Evolutionary conservation across 2,888 invertebrate species (phyloP).

Genomic region (Eulithis prunata): DNA sequence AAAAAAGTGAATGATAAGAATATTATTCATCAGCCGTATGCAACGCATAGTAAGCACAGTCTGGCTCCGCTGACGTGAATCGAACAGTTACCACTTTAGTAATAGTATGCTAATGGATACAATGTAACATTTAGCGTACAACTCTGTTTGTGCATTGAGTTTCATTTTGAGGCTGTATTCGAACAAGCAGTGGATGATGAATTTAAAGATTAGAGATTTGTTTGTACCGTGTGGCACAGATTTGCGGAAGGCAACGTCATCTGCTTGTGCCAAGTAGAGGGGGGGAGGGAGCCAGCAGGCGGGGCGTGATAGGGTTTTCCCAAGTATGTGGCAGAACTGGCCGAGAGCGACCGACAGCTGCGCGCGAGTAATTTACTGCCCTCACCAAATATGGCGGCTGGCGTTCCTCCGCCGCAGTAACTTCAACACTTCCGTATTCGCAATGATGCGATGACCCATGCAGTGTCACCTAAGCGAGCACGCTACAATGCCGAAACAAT

Average conservation of each 20-base stretch:
- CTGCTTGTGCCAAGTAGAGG: constrained; percentile 26
- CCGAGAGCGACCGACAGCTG: constrained; percentile 44
- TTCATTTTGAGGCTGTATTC: constrained; percentile 9
- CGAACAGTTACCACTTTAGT: constrained; percentile 16
- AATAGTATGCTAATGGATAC: constrained; percentile 9
- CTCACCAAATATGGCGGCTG: constrained; percentile 68
- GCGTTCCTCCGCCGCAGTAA: constrained; percentile 38
- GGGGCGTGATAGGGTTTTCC: constrained; percentile 75
- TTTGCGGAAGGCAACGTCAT: constrained; percentile 37
- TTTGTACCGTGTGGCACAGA: constrained; percentile 13
- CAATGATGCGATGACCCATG: constrained; percentile 10
- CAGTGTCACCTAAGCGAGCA: not conserved
- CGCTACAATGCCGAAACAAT: too few relatives aligned
- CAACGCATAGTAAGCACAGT: constrained; percentile 29
- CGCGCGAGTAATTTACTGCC: constrained; percentile 55
- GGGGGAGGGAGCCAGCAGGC: constrained; percentile 38
- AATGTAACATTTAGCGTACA: constrained; percentile 19
- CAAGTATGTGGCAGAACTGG: constrained; percentile 69
- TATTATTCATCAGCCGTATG: constrained; percentile 27
- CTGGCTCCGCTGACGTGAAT: constrained; percentile 26
- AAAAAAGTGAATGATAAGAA: constrained; percentile 4
- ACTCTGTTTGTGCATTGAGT: constrained; percentile 3
- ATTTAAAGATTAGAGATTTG: constrained; percentile 23
- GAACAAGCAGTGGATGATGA: constrained; percentile 28
- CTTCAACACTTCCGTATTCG: constrained; percentile 65